Evolutionary conservation across 2,888 invertebrate genomes (phyloP), one percentile per base, ranked within the genome.

Genomic region (Dastarcus helophoroides): DNA sequence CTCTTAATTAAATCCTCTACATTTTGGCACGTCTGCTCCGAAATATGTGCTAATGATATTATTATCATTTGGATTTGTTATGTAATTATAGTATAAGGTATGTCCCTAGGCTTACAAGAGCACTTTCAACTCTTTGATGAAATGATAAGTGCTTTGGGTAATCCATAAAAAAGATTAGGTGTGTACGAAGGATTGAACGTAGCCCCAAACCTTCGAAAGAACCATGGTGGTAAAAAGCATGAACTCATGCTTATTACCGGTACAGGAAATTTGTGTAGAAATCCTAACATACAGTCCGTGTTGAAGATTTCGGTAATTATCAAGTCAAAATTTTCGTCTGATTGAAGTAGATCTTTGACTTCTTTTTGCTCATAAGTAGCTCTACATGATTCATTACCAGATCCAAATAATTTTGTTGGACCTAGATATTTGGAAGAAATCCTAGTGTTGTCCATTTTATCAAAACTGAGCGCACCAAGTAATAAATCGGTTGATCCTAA

Each of bases 231-330:
- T 32, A 68, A 35, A 2, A 59, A 58, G 35, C 67, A 67, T 0
- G 72, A 67, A 4, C 65, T 63, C 29, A 73, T 52, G 1, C 68
- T 68, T 25, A 74, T 67, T 24, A 69, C 60, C 2, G 71, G 71
- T 22, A 40, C 43, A 9, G 47, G 37, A 25, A 79, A 65, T 42
- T 73, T 69, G 44, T 76, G 65, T 0, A 72, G 73, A 16, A 84
- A 53, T 2, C 73, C 76, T 40, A 79, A 57, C 51, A 73, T 72
- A 50, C 83, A 81, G 47, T 83, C 78, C 26, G 71, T 69, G 42
- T 79, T 79, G 50, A 84, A 83, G 33, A 71, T 70, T 56, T 84
- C 82, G 29, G 73, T 62, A 1, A 84, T 52, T 4, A 80, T 65
- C 0, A 83, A 54, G 53, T 85, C 81, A 46, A 72, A 81, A 27